phyloP scores from a whole-genome alignment of 2,888 invertebrate species.

The Scaptomyza parva region DNA sequence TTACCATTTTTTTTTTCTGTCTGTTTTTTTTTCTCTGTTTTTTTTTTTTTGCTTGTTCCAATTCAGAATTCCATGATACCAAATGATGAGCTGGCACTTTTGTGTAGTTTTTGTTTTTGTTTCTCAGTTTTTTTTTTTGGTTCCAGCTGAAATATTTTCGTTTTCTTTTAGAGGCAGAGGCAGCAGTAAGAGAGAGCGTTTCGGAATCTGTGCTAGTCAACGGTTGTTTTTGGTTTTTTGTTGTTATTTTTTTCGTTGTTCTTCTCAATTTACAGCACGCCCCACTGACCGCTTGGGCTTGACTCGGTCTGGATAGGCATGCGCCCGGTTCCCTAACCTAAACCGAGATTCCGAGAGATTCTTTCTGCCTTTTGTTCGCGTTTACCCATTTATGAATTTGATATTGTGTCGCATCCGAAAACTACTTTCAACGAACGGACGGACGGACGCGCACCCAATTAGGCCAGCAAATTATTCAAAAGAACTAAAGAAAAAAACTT shows the following conservation, averaged over 20 bases:
- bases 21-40: too few relatives aligned
- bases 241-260: slow-evolving; percentile 6
- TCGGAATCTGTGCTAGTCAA: slow-evolving; percentile 68
- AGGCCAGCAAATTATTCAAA: slow-evolving; percentile 57
- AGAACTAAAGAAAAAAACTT: neutral
- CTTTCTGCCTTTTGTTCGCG: slow-evolving; percentile 35
- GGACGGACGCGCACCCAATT: slow-evolving; percentile 39
- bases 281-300: slow-evolving; percentile 36
- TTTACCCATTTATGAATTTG: slow-evolving; percentile 40
- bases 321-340: slow-evolving; percentile 19
- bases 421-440: slow-evolving; percentile 33
- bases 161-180: slow-evolving; percentile 57
- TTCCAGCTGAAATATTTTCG: slow-evolving; percentile 76
- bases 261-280: slow-evolving; percentile 26
- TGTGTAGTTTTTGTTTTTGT: slow-evolving; percentile 1
- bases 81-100: slow-evolving; percentile 33
- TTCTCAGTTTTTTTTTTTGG: slow-evolving; percentile 16
- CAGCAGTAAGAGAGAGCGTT: neutral
- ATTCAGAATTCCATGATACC: slow-evolving; percentile 36
- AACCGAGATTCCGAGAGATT: slow-evolving; percentile 30
- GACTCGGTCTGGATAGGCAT: neutral
- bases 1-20: neutral
- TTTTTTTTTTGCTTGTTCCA: slow-evolving; percentile 37
- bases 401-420: slow-evolving; percentile 34
- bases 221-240: too few relatives aligned